These are phyloP conservation scores for Cynodonichthys magdalenae DNA, from an alignment of 2,797 vertebrate species.

Conservation along the genomic window DNA sequence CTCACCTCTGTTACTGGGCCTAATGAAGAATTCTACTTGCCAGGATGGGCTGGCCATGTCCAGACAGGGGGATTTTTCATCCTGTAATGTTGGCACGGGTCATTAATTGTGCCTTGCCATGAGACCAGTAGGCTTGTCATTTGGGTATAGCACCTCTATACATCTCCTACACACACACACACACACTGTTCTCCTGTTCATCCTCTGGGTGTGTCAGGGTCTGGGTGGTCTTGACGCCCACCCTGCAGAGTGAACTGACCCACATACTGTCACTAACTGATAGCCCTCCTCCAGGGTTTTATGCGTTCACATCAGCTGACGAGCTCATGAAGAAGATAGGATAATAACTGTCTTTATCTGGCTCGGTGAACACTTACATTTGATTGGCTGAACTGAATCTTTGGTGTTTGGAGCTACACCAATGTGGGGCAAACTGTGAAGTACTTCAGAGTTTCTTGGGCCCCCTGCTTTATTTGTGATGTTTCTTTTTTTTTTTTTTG, in stretches of 20 bases:
- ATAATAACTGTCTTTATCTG: conserved; percentile 32
- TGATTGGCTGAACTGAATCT: conserved; percentile 3
- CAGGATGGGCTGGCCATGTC: conserved; percentile 78
- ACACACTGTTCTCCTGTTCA: conserved; percentile 29
- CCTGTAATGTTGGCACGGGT: conserved; percentile 88
- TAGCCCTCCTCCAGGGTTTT: conserved; percentile 64
- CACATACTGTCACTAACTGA: conserved; percentile 71
- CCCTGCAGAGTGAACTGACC: conserved; percentile 69
- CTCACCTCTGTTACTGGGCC: conserved; percentile 52
- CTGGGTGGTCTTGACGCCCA: conserved; percentile 50
- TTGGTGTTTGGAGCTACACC: not conserved
- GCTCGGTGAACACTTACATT: not conserved
- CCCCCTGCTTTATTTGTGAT: too few relatives aligned
- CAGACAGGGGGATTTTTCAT: conserved; percentile 90
- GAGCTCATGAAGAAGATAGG: conserved; percentile 29
- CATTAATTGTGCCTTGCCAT: conserved; percentile 92
- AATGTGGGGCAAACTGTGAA: not conserved
- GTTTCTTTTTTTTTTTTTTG: too few relatives aligned
- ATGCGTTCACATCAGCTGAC: conserved; percentile 34
- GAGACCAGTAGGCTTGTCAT: conserved; percentile 88
- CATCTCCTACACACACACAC: conserved; percentile 76
- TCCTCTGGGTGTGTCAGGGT: conserved; percentile 54
- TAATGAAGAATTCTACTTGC: conserved; percentile 89
- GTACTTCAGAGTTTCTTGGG: not conserved
- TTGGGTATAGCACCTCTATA: conserved; percentile 87